Percentiles rank a stretch among this genome's conserved stretches.
Evolutionary conservation across 2,113 vertebrate species (phyloP).

Genomic region (Alectura lathami): DNA sequence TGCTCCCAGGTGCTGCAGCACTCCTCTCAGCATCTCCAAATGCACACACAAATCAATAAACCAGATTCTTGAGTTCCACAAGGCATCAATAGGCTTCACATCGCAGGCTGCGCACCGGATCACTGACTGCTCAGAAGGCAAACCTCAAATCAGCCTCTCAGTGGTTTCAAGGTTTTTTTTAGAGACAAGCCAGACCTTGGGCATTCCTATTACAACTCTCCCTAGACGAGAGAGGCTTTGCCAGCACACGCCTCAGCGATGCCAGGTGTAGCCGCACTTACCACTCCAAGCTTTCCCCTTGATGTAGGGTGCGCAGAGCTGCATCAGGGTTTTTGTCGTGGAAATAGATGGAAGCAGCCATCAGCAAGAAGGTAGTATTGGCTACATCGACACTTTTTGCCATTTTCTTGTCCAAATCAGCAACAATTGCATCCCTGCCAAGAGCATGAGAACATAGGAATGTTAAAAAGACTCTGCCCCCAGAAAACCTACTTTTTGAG

Average conservation of each 20-base stretch:
- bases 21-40: not conserved
- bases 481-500: accelerated
- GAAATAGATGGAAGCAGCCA: conserved; percentile 92
- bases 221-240: not conserved
- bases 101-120: accelerated
- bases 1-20: accelerated
- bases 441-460: not conserved
- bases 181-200: not conserved
- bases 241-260: accelerated
- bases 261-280: not conserved
- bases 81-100: not conserved
- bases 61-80: not conserved
- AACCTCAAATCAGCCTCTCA: not conserved
- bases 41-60: accelerated
- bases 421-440: conserved; percentile 83
- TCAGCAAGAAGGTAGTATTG: conserved; percentile 90
- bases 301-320: conserved; percentile 87
- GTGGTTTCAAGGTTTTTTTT: not conserved
- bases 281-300: conserved; percentile 95
- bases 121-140: accelerated
- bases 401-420: conserved; percentile 91
- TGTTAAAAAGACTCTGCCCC: accelerated
- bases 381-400: conserved; percentile 85
- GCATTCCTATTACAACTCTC: not conserved
- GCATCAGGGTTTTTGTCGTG: conserved; percentile 87